Evolutionary conservation across 2,113 vertebrate genomes (phyloP).

Genomic region (human): DNA sequence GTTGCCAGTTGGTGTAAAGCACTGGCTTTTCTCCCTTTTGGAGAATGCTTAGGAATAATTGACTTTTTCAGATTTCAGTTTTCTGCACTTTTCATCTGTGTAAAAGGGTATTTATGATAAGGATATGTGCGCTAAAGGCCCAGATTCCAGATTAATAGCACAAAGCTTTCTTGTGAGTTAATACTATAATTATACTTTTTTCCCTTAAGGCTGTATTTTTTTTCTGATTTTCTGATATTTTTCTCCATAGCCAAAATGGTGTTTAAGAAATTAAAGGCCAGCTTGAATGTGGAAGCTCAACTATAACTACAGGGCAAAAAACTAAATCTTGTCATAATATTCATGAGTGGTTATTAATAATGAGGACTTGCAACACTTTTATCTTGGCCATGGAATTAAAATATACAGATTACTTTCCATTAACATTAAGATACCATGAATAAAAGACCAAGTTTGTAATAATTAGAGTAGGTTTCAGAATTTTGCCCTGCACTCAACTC

Average conservation of each 20-base stretch:
- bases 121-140: not conserved
- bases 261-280: constrained; percentile 61
- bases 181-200: not conserved
- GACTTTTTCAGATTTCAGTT: not conserved
- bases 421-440: not conserved
- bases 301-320: constrained; percentile 35
- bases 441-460: constrained; percentile 40
- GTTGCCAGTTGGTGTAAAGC: not conserved
- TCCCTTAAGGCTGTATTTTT: not conserved
- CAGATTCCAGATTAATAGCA: constrained; percentile 33
- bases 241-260: not conserved
- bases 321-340: constrained; percentile 48
- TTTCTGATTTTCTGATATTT: not conserved
- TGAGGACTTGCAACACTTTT: not conserved
- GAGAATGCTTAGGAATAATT: not conserved
- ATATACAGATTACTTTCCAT: constrained; percentile 45
- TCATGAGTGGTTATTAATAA: constrained; percentile 57
- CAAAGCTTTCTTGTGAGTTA: constrained; percentile 12
- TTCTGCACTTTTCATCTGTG: not conserved
- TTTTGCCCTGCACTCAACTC: not conserved
- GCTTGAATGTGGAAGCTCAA: not conserved
- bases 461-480: not conserved
- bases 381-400: constrained; percentile 56
- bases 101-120: constrained; percentile 13
- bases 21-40: not conserved